These are phyloP conservation scores for Thumatha senex DNA, from an alignment of 2,888 invertebrate species.

Conservation along the genomic window DNA sequence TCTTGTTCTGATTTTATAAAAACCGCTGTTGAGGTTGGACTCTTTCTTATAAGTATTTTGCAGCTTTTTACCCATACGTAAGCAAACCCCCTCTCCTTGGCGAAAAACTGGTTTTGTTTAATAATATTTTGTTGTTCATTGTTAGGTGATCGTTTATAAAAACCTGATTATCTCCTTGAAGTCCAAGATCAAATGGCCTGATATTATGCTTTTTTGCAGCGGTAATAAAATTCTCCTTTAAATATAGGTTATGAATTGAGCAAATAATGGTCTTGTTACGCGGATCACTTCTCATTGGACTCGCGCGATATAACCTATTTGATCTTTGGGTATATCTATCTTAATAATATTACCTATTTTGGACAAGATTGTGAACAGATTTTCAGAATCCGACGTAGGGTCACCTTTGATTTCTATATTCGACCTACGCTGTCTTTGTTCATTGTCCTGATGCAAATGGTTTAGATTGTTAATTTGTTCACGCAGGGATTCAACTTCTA, in stretches of 20 bases:
- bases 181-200: background rate
- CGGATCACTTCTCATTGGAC: background rate
- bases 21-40: background rate
- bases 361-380: background rate
- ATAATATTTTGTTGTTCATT: background rate
- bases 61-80: background rate
- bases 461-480: too few species aligned
- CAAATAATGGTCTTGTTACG: background rate
- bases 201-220: background rate
- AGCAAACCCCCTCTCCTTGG: background rate
- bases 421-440: background rate
- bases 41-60: background rate
- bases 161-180: background rate
- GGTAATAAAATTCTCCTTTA: background rate
- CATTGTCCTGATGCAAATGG: background rate
- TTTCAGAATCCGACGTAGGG: background rate
- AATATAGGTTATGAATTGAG: background rate
- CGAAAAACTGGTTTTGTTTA: background rate
- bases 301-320: background rate
- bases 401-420: background rate
- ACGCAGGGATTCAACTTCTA: too few species aligned
- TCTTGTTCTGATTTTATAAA: background rate
- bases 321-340: background rate
- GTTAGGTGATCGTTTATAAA: background rate
- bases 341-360: background rate